Evolutionary conservation across 2,113 vertebrate genomes (phyloP).

Genomic region (Scolopax mira): DNA sequence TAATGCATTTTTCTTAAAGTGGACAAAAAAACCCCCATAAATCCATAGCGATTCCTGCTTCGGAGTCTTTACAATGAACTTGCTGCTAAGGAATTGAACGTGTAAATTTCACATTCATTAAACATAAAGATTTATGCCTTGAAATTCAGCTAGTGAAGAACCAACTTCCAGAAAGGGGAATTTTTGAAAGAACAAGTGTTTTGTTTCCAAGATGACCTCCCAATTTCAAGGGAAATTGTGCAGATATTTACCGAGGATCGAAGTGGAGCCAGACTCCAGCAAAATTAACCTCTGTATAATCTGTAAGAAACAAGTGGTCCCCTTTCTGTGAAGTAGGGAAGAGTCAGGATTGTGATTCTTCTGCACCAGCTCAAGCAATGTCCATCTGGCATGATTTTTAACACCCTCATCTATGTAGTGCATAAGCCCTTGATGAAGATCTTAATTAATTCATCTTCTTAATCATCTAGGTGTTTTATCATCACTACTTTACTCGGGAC

Average conservation of each 20-base stretch:
- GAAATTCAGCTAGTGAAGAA: neutral
- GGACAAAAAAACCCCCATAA: fast-evolving
- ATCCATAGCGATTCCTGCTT: neutral
- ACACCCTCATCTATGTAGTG: neutral
- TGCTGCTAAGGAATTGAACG: neutral
- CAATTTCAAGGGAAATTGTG: too few species aligned
- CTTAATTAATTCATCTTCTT: neutral
- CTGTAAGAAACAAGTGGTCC: neutral
- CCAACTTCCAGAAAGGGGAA: neutral
- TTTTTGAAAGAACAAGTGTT: neutral
- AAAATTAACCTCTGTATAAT: neutral
- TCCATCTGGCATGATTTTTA: neutral
- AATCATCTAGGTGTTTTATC: neutral
- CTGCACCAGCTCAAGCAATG: neutral
- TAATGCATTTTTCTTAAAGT: neutral
- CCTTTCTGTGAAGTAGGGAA: neutral
- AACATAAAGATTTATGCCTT: neutral
- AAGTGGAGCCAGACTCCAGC: neutral
- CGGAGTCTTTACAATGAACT: neutral
- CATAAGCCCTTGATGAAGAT: neutral
- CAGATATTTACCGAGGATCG: neutral
- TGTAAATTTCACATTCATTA: neutral
- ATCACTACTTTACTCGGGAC: neutral
- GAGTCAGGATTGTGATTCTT: neutral
- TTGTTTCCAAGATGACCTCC: neutral